These are phyloP conservation scores for Shargacucullia verbasci DNA, from an alignment of 2,888 invertebrate species.

Conservation along the genomic window DNA sequence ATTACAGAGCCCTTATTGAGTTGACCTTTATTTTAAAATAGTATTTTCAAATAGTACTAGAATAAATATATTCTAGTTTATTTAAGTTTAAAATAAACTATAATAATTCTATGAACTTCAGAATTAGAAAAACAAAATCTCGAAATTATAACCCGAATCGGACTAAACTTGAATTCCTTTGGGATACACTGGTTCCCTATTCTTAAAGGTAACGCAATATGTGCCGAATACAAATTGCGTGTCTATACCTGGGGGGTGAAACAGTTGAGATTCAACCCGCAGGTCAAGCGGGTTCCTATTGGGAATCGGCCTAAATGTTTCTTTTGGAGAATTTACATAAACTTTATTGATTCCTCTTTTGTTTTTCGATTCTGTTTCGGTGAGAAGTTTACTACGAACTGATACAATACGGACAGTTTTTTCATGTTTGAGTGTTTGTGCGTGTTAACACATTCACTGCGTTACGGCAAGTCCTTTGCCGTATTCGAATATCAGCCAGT, in stretches of 20 bases:
- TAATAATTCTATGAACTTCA: not conserved
- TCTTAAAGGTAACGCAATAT: conserved; percentile 25
- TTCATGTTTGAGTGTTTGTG: no score
- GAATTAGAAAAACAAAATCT: not conserved
- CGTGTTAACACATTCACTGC: no score
- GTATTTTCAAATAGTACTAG: no score
- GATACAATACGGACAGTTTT: no score
- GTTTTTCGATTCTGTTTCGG: not conserved
- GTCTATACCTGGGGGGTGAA: conserved; percentile 17
- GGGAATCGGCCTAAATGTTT: conserved; percentile 1
- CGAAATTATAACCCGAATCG: conserved; percentile 5
- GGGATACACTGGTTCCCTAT: conserved; percentile 8
- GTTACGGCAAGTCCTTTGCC: no score
- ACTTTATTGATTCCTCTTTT: not conserved
- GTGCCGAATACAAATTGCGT: conserved; percentile 41
- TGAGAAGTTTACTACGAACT: no score
- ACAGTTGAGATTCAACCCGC: conserved; percentile 22
- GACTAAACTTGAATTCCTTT: conserved; percentile 10
- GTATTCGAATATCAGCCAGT: no score
- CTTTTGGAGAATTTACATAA: conserved; percentile 3
- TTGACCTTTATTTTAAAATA: no score
- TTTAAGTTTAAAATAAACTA: no score
- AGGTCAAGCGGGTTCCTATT: conserved; percentile 11
- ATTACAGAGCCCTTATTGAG: no score
- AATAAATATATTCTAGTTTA: no score